A percentile compares a stretch with the other conserved stretches of the same genome.
phyloP scores from a whole-genome alignment of 2,797 vertebrate genomes.

The Pterois miles region DNA sequence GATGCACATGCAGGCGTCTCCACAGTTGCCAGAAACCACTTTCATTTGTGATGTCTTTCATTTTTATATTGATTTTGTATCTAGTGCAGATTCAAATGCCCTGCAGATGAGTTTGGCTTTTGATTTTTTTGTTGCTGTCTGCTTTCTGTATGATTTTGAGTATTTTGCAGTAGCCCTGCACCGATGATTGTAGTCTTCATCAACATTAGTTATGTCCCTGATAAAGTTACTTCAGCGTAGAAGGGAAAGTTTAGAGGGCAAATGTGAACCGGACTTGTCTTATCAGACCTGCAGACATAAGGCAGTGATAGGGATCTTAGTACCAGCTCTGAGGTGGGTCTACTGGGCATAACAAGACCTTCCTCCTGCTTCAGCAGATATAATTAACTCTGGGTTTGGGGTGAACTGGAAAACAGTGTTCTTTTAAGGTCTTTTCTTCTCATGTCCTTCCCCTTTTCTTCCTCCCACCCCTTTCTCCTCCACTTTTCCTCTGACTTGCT shows the following conservation, averaged over 20 bases:
- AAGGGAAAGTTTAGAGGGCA: slow-evolving; percentile 65
- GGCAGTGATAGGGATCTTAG: slow-evolving; percentile 59
- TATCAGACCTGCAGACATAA: slow-evolving; percentile 65
- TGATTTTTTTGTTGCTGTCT: not conserved
- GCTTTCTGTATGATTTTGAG: slow-evolving; percentile 7
- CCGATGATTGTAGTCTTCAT: not conserved
- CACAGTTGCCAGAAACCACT: not conserved
- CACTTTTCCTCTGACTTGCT: slow-evolving; percentile 73
- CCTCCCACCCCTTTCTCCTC: slow-evolving; percentile 48
- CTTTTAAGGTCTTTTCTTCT: slow-evolving; percentile 65
- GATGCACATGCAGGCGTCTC: not conserved
- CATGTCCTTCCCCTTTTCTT: slow-evolving; percentile 53
- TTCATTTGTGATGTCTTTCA: not conserved
- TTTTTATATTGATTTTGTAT: slow-evolving; percentile 16
- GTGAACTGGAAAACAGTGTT: slow-evolving; percentile 58
- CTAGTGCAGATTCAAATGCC: slow-evolving; percentile 9
- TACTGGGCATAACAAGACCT: slow-evolving; percentile 67
- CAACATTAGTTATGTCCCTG: not conserved
- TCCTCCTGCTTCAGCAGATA: slow-evolving; percentile 64
- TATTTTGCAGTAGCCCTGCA: not conserved
- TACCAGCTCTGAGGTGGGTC: slow-evolving; percentile 61
- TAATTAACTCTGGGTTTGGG: slow-evolving; percentile 72
- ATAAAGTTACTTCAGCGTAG: slow-evolving; percentile 24
- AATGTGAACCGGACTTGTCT: slow-evolving; percentile 55
- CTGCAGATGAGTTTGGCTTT: slow-evolving; percentile 4